These are phyloP conservation scores for Chloroclystis v-ata DNA, from an alignment of 2,888 invertebrate species.

Conservation along the genomic window DNA sequence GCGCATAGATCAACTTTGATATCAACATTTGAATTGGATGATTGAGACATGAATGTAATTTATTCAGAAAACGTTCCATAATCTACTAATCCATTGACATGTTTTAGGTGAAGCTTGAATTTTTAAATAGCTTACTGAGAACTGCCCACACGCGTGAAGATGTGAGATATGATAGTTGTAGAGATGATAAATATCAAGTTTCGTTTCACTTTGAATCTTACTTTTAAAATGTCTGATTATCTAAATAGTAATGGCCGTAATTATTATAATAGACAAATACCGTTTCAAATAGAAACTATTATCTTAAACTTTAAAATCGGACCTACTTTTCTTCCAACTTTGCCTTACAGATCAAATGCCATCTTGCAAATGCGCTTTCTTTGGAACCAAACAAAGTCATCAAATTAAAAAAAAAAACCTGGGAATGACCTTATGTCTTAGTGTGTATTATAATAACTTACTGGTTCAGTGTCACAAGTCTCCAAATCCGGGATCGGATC, in stretches of 20 bases:
- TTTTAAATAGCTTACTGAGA: constrained; percentile 1
- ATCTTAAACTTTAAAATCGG: too few relatives aligned
- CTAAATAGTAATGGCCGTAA: too few relatives aligned
- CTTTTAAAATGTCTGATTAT: too few relatives aligned
- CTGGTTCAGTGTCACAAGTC: constrained; percentile 87
- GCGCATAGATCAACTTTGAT: constrained; percentile 9
- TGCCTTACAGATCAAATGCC: too few relatives aligned
- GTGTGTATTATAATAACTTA: constrained; percentile 63
- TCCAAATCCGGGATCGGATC: constrained; percentile 84
- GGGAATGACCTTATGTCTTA: too few relatives aligned
- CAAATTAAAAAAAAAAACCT: too few relatives aligned
- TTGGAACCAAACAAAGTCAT: too few relatives aligned
- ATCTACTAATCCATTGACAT: constrained; percentile 9
- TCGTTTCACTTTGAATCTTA: too few relatives aligned
- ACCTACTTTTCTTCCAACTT: too few relatives aligned
- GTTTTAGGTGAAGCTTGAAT: constrained; percentile 5
- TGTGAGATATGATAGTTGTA: background rate
- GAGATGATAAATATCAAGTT: background rate
- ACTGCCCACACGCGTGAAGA: constrained; percentile 1
- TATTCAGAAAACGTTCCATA: constrained; percentile 14
- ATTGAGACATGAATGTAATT: constrained; percentile 16
- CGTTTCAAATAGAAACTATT: too few relatives aligned
- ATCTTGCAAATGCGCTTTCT: too few relatives aligned
- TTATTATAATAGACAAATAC: too few relatives aligned
- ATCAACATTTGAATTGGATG: constrained; percentile 18